These are phyloP conservation scores for Acrossocheilus wenchowensis DNA, from an alignment of 2,797 vertebrate genomes.

Conservation along the genomic window DNA sequence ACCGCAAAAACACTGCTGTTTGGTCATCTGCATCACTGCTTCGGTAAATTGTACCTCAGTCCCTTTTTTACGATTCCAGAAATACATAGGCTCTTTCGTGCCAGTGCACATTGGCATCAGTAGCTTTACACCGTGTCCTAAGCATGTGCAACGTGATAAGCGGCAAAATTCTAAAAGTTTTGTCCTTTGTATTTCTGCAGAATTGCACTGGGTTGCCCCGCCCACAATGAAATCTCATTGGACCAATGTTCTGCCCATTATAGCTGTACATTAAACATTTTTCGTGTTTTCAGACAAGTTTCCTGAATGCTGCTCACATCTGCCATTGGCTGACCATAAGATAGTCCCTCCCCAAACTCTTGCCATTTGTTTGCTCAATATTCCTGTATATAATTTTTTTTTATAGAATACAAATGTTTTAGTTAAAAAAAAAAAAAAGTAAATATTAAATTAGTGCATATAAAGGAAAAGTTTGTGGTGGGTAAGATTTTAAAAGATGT, in stretches of 20 bases:
- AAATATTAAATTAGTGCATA: not conserved
- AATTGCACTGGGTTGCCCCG: not conserved
- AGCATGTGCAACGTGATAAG: not conserved
- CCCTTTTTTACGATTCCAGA: conserved; percentile 5
- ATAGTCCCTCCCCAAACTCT: not conserved
- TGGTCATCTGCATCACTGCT: conserved; percentile 32
- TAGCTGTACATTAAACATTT: not conserved
- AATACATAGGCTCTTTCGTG: conserved; percentile 1
- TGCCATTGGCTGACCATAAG: not conserved
- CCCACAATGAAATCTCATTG: not conserved
- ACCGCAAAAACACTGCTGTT: conserved; percentile 1
- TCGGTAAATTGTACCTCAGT: conserved; percentile 19
- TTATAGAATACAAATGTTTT: not conserved
- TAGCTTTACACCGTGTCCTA: not conserved
- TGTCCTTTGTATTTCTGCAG: not conserved
- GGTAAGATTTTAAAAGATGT: not conserved
- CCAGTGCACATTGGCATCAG: not conserved
- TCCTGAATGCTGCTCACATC: not conserved
- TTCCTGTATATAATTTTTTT: not conserved
- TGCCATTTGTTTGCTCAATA: not conserved
- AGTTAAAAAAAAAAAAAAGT: not conserved
- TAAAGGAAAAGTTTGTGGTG: not conserved
- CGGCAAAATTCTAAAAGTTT: not conserved
- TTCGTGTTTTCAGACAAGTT: not conserved
- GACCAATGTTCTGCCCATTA: not conserved